Percentiles rank a stretch among this genome's conserved stretches.
phyloP scores from a whole-genome alignment of 2,113 vertebrate species.

The Paraplagusia blochii region DNA sequence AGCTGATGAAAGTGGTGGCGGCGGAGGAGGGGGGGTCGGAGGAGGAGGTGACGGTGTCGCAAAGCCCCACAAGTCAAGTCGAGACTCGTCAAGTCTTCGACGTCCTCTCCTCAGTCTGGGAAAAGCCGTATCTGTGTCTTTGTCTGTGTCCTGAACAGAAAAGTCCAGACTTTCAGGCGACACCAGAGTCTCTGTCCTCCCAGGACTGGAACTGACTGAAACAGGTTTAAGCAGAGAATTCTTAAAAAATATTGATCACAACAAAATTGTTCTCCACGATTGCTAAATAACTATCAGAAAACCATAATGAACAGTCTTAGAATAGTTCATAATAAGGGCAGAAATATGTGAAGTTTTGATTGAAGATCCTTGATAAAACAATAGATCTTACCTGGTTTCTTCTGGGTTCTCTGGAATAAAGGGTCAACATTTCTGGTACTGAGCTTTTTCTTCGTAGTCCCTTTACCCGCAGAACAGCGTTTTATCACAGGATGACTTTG shows the following conservation, averaged over 20 bases:
- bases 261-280: not conserved
- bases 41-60: slow-evolving; percentile 68
- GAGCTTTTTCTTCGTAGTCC: slow-evolving; percentile 46
- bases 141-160: slow-evolving; percentile 15
- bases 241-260: no score
- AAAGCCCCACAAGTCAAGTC: slow-evolving; percentile 75
- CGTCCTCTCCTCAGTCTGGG: slow-evolving; percentile 72
- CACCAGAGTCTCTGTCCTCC: slow-evolving; percentile 31
- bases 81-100: slow-evolving; percentile 71
- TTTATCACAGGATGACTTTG: slow-evolving; percentile 40
- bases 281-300: no score
- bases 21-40: slow-evolving; percentile 26
- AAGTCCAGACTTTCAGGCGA: slow-evolving; percentile 27
- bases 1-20: slow-evolving; percentile 25
- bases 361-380: no score
- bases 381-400: slow-evolving; percentile 60
- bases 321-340: no score
- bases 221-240: slow-evolving; percentile 1
- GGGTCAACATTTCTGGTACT: slow-evolving; percentile 41
- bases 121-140: slow-evolving; percentile 57
- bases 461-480: slow-evolving; percentile 41
- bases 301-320: slow-evolving; percentile 1
- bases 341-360: no score
- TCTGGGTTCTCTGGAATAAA: slow-evolving; percentile 22
- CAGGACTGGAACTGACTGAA: slow-evolving; percentile 42